phyloP scores from a whole-genome alignment of 1,140 invertebrate genomes.

The Cyrtorhinus lividipennis region DNA sequence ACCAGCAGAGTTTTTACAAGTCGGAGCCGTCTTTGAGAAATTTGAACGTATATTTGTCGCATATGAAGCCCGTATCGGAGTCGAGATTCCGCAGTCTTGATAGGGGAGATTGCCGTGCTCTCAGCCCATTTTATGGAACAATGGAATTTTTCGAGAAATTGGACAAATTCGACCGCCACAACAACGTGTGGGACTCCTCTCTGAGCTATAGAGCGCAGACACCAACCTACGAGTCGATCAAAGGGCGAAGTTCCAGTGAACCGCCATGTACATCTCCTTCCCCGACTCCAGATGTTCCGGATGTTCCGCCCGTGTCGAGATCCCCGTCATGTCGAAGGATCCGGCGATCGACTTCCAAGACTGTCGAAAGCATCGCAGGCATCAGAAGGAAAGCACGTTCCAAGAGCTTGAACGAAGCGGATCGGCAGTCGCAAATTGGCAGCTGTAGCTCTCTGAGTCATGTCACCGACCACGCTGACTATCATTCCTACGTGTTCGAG shows the following conservation, averaged over 20 bases:
- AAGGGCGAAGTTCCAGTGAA: constrained; percentile 34
- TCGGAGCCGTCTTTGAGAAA: constrained; percentile 41
- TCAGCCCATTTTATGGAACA: constrained; percentile 31
- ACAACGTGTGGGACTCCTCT: constrained; percentile 24
- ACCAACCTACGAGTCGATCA: constrained; percentile 27
- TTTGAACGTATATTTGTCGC: constrained; percentile 43
- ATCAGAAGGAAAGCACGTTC: constrained; percentile 35
- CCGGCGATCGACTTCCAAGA: constrained; percentile 31
- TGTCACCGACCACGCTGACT: constrained; percentile 36
- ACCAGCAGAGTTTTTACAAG: constrained; percentile 24
- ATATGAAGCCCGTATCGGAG: constrained; percentile 52
- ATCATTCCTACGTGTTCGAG: constrained; percentile 54
- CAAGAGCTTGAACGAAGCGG: constrained; percentile 37
- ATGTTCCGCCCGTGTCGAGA: constrained; percentile 36
- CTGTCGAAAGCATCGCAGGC: constrained; percentile 27
- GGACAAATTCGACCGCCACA: constrained; percentile 31
- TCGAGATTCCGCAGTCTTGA: constrained; percentile 56
- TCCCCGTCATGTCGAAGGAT: constrained; percentile 51
- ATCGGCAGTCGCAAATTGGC: constrained; percentile 25
- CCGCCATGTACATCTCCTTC: constrained; percentile 28
- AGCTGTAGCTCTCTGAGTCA: constrained; percentile 35
- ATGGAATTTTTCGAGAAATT: constrained; percentile 30
- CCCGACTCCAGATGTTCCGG: constrained; percentile 15
- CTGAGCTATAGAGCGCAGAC: constrained; percentile 23
- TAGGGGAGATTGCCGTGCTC: constrained; percentile 31